Evolutionary conservation across 2,113 vertebrate genomes (phyloP), one percentile per base, ranked within the genome.

Genomic region (Aleadryas rufinucha): DNA sequence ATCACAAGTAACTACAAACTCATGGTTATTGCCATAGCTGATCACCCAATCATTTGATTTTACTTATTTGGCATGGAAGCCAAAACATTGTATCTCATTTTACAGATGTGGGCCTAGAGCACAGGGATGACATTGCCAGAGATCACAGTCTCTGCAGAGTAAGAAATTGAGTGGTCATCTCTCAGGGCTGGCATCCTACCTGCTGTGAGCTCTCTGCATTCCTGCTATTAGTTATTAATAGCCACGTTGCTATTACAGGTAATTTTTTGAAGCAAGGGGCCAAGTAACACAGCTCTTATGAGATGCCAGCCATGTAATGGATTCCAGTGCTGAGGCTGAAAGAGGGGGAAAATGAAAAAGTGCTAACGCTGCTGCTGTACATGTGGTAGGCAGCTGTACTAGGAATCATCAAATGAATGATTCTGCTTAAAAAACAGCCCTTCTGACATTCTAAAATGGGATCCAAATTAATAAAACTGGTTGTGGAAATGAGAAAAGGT

Each of bases 311-410:
- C 49, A 2, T 57, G 44, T 66, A 84, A 90, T 68, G 16, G 20
- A 28, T 87, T 93, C 82, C 72, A 88, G 74, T 6, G 10, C 28
- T 57, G 49, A 22, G 66, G 19, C 57, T 78, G 70, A 76, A 91
- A 92, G 60, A 14, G 44, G 54, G 45, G 56, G 47, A 41, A 93
- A 95, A 83, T 16, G 4, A 45, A 70, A 31, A 95, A 66, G 4
- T 87, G 45, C 39, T 84, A 66, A 72, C 4, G 3, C 42, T 84
- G 61, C 82, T 78, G 74, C 45, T 53, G 30, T 56, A 31, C 95
- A 96, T 89, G 61, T 95, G 95, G 66, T 76, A 31, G 52, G 54
- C 94, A 97, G 94, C 87, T 98, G 97, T 52, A 33, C 13, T 74
- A 54, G 12, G 31, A 61, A 76, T 92, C 76, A 61, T 92, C 57